Base-by-base conservation (phyloP, 2,797 vertebrate species). In the Microchirus variegatus region DNA sequence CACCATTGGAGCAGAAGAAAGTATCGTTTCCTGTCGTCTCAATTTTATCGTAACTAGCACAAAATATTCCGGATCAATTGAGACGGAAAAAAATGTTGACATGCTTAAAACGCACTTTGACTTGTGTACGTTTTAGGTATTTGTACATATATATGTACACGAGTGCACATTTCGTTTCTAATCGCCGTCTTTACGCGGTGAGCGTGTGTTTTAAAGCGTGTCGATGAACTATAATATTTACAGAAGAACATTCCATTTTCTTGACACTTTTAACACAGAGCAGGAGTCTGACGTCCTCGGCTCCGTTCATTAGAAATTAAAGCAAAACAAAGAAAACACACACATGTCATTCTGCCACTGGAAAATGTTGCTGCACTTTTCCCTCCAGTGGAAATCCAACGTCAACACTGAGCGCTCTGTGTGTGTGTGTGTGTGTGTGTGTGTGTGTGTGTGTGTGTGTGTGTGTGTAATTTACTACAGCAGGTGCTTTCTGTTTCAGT, bases 401-500 rank as follows among this genome's bases (percentile, higher is more conserved):
- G 45, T 76, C 68, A 77, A 67, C 67, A 69, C 49, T 66, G 38
- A 38, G 37, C 35, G 14, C 10, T 59, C 53, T n/a, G 61, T 31
- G 52, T 42, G 66, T 57, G 58, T 50, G 56, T 50, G 54, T 49
- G 74, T 55, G 66, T 31, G 54, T 55, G 55, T 45, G 52, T 60
- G 53, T 44, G 50, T 62, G 61, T 44, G 47, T 52, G 44, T 43
- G 37, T 38, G 54, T 26, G 49, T 49, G 53, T 55, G 70, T 36
- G 62, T 55, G 51, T 10, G 19, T 16, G 45, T 16, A 15, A 6
- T 6, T 70, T 36, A 57, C 66, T 69, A 16, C 54, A 79, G 73
- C 84, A 83, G 83, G 85, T 87, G 87, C 62, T 84, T 80, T 84
- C 83, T 84, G 76, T 40, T 41, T 78, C 16, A 61, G 46, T 59